Conservation (phyloP, 1,140 invertebrate genomes). For the Rhizoglyphus robini region DNA sequence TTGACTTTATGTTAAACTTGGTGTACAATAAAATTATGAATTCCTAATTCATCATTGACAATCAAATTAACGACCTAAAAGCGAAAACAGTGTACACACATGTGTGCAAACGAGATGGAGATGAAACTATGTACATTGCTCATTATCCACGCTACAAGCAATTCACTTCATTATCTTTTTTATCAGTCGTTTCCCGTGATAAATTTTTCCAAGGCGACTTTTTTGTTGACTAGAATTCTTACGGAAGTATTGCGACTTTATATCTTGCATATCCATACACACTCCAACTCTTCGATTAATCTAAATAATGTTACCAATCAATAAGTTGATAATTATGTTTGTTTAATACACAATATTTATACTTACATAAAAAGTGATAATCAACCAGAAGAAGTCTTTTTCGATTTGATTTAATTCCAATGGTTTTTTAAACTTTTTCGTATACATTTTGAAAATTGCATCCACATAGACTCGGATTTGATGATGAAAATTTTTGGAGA, state of each 20-base stretch:
- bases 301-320: neutral
- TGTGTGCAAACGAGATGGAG: neutral
- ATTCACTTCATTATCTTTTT: conserved; percentile 2
- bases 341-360: too few relatives aligned
- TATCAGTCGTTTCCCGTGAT: neutral
- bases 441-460: neutral
- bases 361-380: too few relatives aligned
- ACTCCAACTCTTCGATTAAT: neutral
- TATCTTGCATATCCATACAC: neutral
- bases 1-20: neutral
- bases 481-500: neutral
- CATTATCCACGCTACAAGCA: neutral
- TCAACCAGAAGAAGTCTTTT: too few relatives aligned
- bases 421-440: too few relatives aligned
- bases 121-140: too few relatives aligned
- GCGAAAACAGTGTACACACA: neutral
- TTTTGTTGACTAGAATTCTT: neutral
- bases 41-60: neutral
- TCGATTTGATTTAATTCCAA: too few relatives aligned
- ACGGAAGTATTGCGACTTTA: neutral
- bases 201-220: neutral
- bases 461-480: neutral
- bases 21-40: neutral
- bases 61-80: neutral
- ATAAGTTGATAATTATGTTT: too few relatives aligned